Conservation (phyloP, 23 tunicate species). For the Aplidium turbinatum region DNA sequence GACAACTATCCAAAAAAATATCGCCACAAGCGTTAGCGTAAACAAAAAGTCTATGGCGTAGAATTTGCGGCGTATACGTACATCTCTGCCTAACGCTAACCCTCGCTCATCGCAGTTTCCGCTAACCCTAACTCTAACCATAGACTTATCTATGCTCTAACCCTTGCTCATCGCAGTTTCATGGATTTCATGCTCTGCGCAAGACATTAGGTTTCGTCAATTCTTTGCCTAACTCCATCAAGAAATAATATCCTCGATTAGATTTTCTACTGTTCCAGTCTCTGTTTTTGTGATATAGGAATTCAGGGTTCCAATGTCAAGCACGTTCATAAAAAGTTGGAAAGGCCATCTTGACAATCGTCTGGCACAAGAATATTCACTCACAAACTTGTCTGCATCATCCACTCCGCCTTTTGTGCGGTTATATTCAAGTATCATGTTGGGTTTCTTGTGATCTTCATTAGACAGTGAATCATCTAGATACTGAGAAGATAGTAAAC, state of each 20-base stretch:
- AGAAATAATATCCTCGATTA: constrained; percentile 17
- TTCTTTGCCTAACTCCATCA: constrained; percentile 33
- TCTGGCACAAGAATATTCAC: constrained; percentile 35
- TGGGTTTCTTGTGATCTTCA: constrained; percentile 32
- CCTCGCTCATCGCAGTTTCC: too few relatives aligned
- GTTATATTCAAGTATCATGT: constrained; percentile 26
- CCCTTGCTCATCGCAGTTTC: too few relatives aligned
- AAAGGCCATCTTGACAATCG: constrained; percentile 27
- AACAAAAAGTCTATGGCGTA: too few relatives aligned
- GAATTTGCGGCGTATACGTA: too few relatives aligned
- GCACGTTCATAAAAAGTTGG: constrained; percentile 29
- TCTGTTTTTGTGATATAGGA: constrained; percentile 29
- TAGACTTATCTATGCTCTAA: too few relatives aligned
- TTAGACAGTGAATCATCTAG: constrained; percentile 29
- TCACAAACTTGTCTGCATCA: constrained; percentile 36
- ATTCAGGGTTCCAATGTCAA: constrained; percentile 34
- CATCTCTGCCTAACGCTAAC: too few relatives aligned
- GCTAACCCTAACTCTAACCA: too few relatives aligned
- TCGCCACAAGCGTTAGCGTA: too few relatives aligned
- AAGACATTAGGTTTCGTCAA: constrained; percentile 20
- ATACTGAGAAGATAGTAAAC: constrained; percentile 31
- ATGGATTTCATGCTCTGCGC: constrained; percentile 38
- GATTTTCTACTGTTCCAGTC: constrained; percentile 33
- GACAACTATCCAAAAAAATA: too few relatives aligned
- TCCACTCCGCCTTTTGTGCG: constrained; percentile 9